Percentiles rank a stretch among this genome's conserved stretches.
These are phyloP conservation scores for Axea sp. DNA, from an alignment of 2,888 invertebrate genomes.

Conservation along the genomic window DNA sequence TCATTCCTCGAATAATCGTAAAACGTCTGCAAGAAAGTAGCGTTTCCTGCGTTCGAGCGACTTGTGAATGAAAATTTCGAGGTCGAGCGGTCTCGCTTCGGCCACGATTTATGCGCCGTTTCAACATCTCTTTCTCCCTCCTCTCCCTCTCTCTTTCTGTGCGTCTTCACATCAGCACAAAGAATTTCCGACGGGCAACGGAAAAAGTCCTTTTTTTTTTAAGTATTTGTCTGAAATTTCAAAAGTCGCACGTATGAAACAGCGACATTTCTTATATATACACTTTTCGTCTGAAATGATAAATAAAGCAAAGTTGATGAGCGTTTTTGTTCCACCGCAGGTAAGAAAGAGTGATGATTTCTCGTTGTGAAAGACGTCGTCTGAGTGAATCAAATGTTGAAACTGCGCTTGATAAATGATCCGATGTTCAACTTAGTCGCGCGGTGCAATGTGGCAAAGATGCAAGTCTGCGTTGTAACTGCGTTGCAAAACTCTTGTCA, in stretches of 20 bases:
- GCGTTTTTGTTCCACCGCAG: slow-evolving; percentile 1
- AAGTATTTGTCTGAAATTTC: slow-evolving; percentile 9
- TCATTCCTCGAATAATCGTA: slow-evolving; percentile 48
- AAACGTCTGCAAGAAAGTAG: slow-evolving; percentile 35
- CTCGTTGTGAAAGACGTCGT: slow-evolving; percentile 35
- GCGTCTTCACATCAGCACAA: neutral
- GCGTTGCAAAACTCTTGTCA: slow-evolving; percentile 43
- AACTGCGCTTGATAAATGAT: slow-evolving; percentile 44
- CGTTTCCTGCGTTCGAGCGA: slow-evolving; percentile 41
- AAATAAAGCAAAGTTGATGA: slow-evolving; percentile 9
- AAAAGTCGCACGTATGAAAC: neutral
- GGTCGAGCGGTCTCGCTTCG: slow-evolving; percentile 46
- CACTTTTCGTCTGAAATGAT: neutral
- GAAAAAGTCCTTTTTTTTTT: too few relatives aligned
- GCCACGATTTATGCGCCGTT: slow-evolving; percentile 40
- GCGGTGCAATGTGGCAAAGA: slow-evolving; percentile 32
- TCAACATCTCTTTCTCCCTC: slow-evolving; percentile 2
- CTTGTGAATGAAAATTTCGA: slow-evolving; percentile 56
- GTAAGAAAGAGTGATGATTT: slow-evolving; percentile 37
- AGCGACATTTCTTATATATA: too few relatives aligned
- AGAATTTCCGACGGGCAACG: neutral
- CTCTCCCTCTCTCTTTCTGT: neutral
- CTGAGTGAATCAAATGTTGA: slow-evolving; percentile 42
- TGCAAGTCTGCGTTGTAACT: slow-evolving; percentile 55
- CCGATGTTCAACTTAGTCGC: slow-evolving; percentile 29